Conservation (phyloP, 2,888 invertebrate genomes). For the Tipula helvola region DNA sequence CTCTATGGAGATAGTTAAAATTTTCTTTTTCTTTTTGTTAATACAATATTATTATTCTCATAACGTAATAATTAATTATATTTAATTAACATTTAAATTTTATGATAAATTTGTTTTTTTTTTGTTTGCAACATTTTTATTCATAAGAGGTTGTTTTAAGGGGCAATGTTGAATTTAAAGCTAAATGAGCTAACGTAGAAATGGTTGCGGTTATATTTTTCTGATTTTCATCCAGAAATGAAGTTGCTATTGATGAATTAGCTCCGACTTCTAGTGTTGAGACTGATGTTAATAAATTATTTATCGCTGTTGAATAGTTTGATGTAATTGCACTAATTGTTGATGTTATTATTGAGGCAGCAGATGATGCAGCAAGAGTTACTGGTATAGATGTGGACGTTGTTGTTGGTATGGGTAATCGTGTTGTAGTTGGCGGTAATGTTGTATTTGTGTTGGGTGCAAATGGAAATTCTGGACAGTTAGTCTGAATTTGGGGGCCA, state of each 20-base stretch:
- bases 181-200: neutral
- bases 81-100: neutral
- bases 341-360: neutral
- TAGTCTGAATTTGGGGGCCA: slow-evolving; percentile 39
- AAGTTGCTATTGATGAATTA: neutral
- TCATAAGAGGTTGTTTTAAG: neutral
- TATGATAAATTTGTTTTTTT: neutral
- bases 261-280: neutral
- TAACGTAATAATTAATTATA: neutral
- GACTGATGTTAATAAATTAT: neutral
- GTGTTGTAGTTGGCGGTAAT: neutral
- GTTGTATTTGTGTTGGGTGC: slow-evolving; percentile 17
- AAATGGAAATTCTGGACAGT: slow-evolving; percentile 36
- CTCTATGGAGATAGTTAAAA: neutral
- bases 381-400: slow-evolving; percentile 21
- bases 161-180: neutral
- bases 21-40: neutral
- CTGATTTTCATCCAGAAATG: neutral
- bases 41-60: neutral
- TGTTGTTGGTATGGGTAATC: slow-evolving; percentile 30
- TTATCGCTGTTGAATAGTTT: neutral
- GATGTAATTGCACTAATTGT: neutral
- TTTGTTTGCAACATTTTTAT: neutral
- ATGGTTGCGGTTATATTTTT: neutral
- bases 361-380: slow-evolving; percentile 18